phyloP scores from a whole-genome alignment of 2,113 vertebrate species.

The Myocastor coypus region DNA sequence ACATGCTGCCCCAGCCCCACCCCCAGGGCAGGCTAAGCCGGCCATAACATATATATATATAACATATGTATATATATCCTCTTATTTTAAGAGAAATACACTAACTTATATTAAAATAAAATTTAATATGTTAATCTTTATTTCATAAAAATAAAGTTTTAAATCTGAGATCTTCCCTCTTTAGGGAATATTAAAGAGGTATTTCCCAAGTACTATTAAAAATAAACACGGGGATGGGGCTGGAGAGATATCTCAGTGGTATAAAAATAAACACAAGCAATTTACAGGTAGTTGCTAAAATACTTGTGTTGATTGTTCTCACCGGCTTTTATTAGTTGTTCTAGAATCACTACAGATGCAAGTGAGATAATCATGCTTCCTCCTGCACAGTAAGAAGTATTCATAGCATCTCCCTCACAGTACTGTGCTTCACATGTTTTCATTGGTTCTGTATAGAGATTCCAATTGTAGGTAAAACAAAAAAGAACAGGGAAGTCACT shows the following conservation, averaged over 20 bases:
- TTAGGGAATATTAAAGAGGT: neutral
- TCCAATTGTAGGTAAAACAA: neutral
- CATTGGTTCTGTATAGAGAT: slow-evolving; percentile 9
- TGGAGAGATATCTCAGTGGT: no score
- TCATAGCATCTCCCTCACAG: neutral
- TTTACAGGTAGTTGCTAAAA: neutral
- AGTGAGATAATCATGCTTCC: neutral
- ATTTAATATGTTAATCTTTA: neutral
- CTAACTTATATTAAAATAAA: neutral
- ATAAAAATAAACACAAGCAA: neutral
- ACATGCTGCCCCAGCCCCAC: no score
- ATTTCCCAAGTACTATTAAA: neutral
- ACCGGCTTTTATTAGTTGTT: neutral
- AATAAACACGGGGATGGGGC: neutral
- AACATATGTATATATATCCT: no score
- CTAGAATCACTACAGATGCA: neutral
- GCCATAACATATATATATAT: no score
- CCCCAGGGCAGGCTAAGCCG: no score
- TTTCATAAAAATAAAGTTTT: slow-evolving; percentile 10
- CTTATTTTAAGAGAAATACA: neutral
- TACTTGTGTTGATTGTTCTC: neutral
- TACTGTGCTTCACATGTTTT: neutral
- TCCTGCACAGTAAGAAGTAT: neutral
- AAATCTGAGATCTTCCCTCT: neutral
- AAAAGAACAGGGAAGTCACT: neutral